Evolutionary conservation across 1,140 invertebrate species (phyloP).

Genomic region (Fragariocoptes setiger): DNA sequence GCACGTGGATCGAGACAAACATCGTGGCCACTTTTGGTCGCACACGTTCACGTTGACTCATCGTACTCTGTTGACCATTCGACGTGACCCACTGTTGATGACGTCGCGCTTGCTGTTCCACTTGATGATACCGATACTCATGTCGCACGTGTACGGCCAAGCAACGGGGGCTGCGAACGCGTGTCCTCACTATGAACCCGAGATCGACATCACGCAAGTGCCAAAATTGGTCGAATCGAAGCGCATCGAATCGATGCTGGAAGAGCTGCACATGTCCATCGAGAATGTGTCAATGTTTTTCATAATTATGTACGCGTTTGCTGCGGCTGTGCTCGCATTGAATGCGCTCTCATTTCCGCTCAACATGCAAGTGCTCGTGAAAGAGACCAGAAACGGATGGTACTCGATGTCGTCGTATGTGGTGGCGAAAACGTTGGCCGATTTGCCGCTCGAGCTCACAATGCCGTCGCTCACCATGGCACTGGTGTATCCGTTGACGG

Average conservation of each 20-base stretch:
- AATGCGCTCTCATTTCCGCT: constrained; percentile 39
- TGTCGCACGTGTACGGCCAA: neutral
- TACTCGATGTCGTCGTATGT: constrained; percentile 85
- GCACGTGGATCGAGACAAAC: too few relatives aligned
- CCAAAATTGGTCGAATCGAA: neutral
- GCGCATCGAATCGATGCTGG: neutral
- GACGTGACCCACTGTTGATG: neutral
- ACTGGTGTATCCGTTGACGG: constrained; percentile 4
- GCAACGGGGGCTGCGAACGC: neutral
- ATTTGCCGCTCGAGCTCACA: constrained; percentile 51
- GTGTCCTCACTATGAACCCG: neutral
- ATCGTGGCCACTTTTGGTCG: neutral
- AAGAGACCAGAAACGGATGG: constrained; percentile 89
- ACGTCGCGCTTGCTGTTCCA: neutral
- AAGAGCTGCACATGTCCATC: neutral
- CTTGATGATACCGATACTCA: neutral
- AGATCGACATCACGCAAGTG: neutral
- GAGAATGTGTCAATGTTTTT: neutral
- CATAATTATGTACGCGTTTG: neutral
- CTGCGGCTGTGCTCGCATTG: neutral
- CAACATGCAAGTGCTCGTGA: constrained; percentile 26
- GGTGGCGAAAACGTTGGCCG: constrained; percentile 68
- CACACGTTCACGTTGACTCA: neutral
- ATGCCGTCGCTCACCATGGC: constrained; percentile 2
- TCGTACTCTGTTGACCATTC: neutral